Base-by-base conservation (phyloP, 2,888 invertebrate species). In the Hydraecia micacea region DNA sequence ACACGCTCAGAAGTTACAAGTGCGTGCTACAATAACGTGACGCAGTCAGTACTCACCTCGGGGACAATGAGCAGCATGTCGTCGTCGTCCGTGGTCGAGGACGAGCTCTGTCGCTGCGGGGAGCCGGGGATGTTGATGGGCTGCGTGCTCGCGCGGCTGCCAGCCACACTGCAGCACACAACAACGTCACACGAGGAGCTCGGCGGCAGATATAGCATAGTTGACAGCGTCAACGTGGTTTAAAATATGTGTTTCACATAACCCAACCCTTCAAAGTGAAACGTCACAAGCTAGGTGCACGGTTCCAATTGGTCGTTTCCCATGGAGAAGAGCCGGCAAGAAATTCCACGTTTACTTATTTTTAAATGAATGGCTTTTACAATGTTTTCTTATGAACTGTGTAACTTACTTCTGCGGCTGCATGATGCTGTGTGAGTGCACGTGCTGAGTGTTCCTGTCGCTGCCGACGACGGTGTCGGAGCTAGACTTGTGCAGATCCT, bases 101-200 rank as follows among this genome's bases (percentile, higher is more conserved):
- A 92, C 49, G 95, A 92, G 91, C 95, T 95, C 92, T 95, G 95
- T 1, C 96, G 94, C 93, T 96, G 96, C 90, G 97, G 96, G 66
- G 97, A 95, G 83, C 97, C 97, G 21, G 98, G 97, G 92, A 98
- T 97, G 93, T 97, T 97, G 93, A 98, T 98, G 67, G 98, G 98
- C 87, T 97, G 97, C 76, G 97, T 97, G 88, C 95, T 90, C 89
- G 77, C 93, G 88, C 97, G 91, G 76, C 84, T 77, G 76, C 73
- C 80, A 15, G 68, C 5, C 58, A 73, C 67, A 36, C 78, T 79
- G 55, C 36, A 25, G 32, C 0, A 36, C 32, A 86, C 73, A 39
- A 69, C 69, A 21, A 65, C 18, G 65, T 18, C 60, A 62, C 9
- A 42, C 13, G 8, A 42, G 7, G 9, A 21, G n/a, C 2, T 36